Evolutionary conservation across 2,888 invertebrate species (phyloP), one percentile per base, ranked within the genome.

Genomic region (Hololepta plana): DNA sequence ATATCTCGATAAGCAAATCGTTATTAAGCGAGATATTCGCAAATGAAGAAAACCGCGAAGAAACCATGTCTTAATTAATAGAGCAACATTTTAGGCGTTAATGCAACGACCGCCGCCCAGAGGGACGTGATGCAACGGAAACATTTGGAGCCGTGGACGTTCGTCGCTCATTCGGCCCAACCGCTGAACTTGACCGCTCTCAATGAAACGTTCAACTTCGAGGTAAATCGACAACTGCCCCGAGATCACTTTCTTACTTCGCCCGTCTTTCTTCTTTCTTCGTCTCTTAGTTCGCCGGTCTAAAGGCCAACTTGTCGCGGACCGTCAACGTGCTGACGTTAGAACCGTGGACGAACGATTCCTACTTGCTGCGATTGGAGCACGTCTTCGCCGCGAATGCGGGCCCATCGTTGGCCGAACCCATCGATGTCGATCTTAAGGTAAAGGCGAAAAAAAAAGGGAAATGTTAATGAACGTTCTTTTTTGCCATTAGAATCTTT

Each of bases 321-420:
- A 74, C 75, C 19, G 51, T 84, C 0, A 72, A 81, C 41, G 47
- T 85, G 20, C 49, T 85, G 5, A 80, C 80, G 1, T 40, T 84
- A 17, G 85, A 85, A 40, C 76, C 76, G 0, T 77, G 74, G 72
- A 52, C 54, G 0, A 7, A 8, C 3, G 32, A 32, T 10, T 46
- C 54, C 1, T 56, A 59, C 8, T 51, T 87, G 5, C 37, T 85
- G 1, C 60, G 85, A 11, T 47, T 87, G 1, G 85, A 87, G 40
- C 79, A 85, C 45, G 62, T 73, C 33, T 59, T 73, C 26, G 72
- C 73, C 35, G 56, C 53, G 9, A 52, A 54, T 1, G 81, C 82
- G 26, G 63, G 31, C 12, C 6, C 23, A 11, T 19, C 12, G 4
- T 15, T 33, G 11, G 30, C 33, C 13, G 19, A 25, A 25, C 19